Evolutionary conservation across 2,888 invertebrate species (phyloP).

Genomic region (Thera obeliscata): DNA sequence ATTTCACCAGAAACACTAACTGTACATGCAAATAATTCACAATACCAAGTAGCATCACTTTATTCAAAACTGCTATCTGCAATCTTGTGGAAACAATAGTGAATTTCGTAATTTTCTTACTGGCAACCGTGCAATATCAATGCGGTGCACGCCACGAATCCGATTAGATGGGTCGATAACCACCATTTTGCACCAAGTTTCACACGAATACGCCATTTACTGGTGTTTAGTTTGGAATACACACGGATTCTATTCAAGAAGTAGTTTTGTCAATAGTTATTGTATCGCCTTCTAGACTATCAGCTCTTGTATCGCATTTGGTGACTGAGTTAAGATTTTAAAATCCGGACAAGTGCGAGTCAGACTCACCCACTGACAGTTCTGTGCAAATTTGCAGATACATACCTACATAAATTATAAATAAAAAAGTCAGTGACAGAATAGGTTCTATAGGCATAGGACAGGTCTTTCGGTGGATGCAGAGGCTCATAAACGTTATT

Average conservation of each 20-base stretch:
- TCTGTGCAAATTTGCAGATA: too few species aligned
- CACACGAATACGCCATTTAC: conserved; percentile 53
- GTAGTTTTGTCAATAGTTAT: too few species aligned
- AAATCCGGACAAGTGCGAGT: too few species aligned
- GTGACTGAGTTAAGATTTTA: too few species aligned
- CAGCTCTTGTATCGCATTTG: too few species aligned
- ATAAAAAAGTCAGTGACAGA: too few species aligned
- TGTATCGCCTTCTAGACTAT: too few species aligned
- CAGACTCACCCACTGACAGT: too few species aligned
- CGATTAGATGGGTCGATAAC: conserved; percentile 64
- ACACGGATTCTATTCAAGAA: conserved; percentile 16
- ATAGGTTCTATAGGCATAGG: too few species aligned
- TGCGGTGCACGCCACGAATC: conserved; percentile 56
- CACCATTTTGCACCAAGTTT: conserved; percentile 52
- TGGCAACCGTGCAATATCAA: conserved; percentile 65
- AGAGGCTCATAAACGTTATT: too few species aligned
- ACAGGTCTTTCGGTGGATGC: too few species aligned
- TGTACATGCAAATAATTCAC: conserved; percentile 7
- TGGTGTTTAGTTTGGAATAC: conserved; percentile 46
- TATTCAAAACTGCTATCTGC: conserved; percentile 43
- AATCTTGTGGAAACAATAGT: conserved; percentile 64
- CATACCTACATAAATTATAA: too few species aligned
- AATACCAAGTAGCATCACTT: conserved; percentile 24
- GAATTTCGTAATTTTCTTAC: conserved; percentile 59
- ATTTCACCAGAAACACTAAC: neutral